Evolutionary conservation across 2,888 invertebrate genomes (phyloP).

Genomic region (Mechanitis messenoides): DNA sequence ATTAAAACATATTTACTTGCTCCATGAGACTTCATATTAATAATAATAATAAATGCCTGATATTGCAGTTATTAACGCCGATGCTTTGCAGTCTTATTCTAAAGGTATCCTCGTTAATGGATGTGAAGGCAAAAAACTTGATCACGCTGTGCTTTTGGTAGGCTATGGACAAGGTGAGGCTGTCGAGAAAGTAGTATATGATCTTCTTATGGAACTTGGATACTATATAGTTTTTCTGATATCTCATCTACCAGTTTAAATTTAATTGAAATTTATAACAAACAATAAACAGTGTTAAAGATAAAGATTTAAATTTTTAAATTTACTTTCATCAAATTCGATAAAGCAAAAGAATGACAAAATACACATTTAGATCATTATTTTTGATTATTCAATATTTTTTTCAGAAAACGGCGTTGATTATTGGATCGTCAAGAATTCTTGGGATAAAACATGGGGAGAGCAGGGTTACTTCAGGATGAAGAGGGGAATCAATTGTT

Average conservation of each 20-base stretch:
- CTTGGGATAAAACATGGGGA: constrained; percentile 84
- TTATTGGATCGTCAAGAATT: constrained; percentile 73
- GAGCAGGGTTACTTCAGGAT: constrained; percentile 85
- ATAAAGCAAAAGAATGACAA: too few species aligned
- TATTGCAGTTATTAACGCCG: not conserved
- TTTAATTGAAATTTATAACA: too few species aligned
- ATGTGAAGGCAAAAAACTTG: not conserved
- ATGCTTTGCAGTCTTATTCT: not conserved
- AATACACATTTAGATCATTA: too few species aligned
- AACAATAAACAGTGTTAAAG: too few species aligned
- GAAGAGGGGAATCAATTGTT: constrained; percentile 84
- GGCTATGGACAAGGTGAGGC: constrained; percentile 4
- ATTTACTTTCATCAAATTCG: too few species aligned
- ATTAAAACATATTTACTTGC: not conserved
- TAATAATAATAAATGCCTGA: not conserved
- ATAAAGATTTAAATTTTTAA: too few species aligned
- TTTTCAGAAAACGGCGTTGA: constrained; percentile 22
- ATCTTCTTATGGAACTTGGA: too few species aligned
- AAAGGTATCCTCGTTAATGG: not conserved
- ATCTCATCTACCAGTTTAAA: too few species aligned
- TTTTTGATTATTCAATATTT: not conserved
- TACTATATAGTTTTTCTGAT: too few species aligned
- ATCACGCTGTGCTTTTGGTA: constrained; percentile 5
- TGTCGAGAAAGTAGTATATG: not conserved
- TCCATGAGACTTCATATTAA: not conserved